Evolutionary conservation across 2,888 invertebrate genomes (phyloP), one percentile per base, ranked within the genome.

Genomic region (Tholera decimalis): DNA sequence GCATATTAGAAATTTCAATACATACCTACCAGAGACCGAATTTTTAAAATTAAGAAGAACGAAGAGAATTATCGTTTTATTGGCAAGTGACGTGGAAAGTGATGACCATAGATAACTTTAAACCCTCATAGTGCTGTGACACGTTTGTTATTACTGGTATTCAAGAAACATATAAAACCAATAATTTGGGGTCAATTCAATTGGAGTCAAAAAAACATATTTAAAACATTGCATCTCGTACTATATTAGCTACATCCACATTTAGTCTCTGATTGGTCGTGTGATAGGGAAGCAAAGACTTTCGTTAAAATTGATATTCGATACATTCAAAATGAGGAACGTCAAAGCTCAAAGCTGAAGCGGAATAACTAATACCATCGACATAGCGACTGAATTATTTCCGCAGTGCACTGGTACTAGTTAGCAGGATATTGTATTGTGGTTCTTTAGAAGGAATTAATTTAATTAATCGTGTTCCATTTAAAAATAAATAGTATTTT

Each of bases 291-390:
- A 30, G 9, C 35, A 37, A 22, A 69, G 26, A n/a, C 9, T 41
- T 49, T 61, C 63, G 20, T 72, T 66, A 72, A 43, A 62, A 72
- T 1, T 30, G 72, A 30, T 49, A 66, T 37, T 43, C n/a, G 35
- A 71, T 61, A 71, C 9, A 66, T 49, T 41, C 15, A 20, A 35
- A 39, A n/a, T 46, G 24, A 7, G 8, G 22, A 18, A 47, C 37
- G 22, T 58, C 22, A 20, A 11, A 37, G 26, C 18, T 22, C 33
- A 61, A 18, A 41, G 33, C n/a, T 26, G 33, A 20, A 28, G n/a
- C n/a, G 7, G 63, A 62, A 35, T 62, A 49, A 60, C 33, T 61
- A 61, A 49, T 61, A 28, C 22, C 59, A 20, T 7, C 15, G 4
- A n/a, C 7, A 13, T 20, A 24, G 18, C 30, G 2, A 13, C 26